These are phyloP conservation scores for Pteronura brasiliensis DNA, from an alignment of 2,113 vertebrate species.

Conservation along the genomic window DNA sequence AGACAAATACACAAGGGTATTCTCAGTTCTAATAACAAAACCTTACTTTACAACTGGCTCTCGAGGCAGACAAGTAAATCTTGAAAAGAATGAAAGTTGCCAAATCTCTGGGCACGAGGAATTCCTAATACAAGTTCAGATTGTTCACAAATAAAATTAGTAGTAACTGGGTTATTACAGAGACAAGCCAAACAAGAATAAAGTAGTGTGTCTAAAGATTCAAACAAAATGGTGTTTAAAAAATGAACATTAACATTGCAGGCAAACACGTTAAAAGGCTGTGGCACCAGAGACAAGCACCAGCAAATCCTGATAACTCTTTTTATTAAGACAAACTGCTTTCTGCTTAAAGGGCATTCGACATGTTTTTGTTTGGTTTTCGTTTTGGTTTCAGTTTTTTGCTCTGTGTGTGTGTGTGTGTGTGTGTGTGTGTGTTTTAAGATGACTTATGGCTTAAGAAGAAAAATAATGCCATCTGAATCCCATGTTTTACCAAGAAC, in stretches of 20 bases:
- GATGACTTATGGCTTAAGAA: not conserved
- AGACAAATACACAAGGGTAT: conserved; percentile 58
- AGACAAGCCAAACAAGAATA: conserved; percentile 69
- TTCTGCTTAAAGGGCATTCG: conserved; percentile 63
- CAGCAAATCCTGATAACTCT: conserved; percentile 61
- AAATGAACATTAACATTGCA: conserved; percentile 59
- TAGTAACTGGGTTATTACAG: conserved; percentile 55
- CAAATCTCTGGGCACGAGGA: conserved; percentile 55
- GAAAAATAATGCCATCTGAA: conserved; percentile 72
- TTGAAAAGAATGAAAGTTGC: conserved; percentile 63
- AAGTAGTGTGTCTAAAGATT: conserved; percentile 50
- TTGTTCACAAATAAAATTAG: conserved; percentile 75
- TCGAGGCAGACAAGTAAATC: conserved; percentile 58
- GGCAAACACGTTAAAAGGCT: conserved; percentile 31
- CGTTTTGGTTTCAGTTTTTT: conserved; percentile 41
- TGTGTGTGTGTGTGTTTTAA: not conserved
- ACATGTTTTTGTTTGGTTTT: conserved; percentile 45
- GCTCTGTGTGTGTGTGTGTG: not conserved
- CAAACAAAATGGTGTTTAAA: conserved; percentile 53
- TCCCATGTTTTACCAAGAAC: conserved; percentile 77
- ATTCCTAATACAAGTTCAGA: conserved; percentile 48
- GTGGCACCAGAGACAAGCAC: conserved; percentile 30
- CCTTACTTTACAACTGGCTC: conserved; percentile 52
- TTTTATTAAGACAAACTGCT: conserved; percentile 60
- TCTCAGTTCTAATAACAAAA: conserved; percentile 54